These are phyloP conservation scores for Ischnus inquisitorius DNA, from an alignment of 2,888 invertebrate genomes.

Conservation along the genomic window DNA sequence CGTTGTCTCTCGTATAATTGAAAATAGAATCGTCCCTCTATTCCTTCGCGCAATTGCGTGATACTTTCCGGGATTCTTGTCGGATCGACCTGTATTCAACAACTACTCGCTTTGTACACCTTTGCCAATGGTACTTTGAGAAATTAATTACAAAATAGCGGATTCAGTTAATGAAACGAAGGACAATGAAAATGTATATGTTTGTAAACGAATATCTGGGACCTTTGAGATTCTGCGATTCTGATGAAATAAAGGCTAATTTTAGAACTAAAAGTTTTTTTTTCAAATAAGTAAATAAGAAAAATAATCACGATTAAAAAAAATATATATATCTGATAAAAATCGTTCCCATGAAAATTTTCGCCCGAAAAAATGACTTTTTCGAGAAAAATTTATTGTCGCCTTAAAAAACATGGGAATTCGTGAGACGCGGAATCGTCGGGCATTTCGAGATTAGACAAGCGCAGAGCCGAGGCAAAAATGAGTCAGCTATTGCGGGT, in stretches of 20 bases:
- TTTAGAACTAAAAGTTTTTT: neutral
- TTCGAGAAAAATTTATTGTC: too few relatives aligned
- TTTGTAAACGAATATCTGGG: too few relatives aligned
- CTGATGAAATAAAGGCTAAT: too few relatives aligned
- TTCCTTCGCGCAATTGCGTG: neutral
- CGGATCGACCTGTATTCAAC: neutral
- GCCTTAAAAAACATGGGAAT: neutral
- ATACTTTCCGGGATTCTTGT: neutral
- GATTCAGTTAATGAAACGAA: too few relatives aligned
- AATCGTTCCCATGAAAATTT: too few relatives aligned
- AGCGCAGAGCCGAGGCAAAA: slow-evolving; percentile 12
- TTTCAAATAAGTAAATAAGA: neutral
- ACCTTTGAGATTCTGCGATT: too few relatives aligned
- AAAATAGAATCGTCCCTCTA: neutral
- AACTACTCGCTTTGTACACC: neutral
- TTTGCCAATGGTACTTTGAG: neutral
- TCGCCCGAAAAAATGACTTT: too few relatives aligned
- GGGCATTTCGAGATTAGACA: neutral
- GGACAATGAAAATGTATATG: too few relatives aligned
- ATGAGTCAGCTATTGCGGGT: slow-evolving; percentile 26
- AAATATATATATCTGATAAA: too few relatives aligned
- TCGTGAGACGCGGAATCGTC: neutral
- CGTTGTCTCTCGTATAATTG: neutral
- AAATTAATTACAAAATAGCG: too few relatives aligned
- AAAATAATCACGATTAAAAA: too few relatives aligned